A percentile compares a stretch with the other conserved stretches of the same genome.
These are phyloP conservation scores for Tichodroma muraria DNA, from an alignment of 2,113 vertebrate genomes.

Conservation along the genomic window DNA sequence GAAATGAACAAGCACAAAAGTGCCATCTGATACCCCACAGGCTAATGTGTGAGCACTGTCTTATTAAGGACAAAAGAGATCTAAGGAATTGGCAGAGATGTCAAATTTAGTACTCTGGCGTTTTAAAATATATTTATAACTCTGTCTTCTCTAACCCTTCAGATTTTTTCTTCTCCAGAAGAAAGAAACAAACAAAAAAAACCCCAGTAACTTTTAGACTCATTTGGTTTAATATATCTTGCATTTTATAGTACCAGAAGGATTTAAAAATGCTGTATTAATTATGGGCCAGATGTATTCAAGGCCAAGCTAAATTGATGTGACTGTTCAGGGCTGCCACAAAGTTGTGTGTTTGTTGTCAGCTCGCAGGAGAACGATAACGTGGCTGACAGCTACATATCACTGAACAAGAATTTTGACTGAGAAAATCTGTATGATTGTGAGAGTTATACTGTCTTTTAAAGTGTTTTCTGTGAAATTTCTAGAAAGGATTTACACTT, in stretches of 20 bases:
- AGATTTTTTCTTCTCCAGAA: background rate
- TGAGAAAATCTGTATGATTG: background rate
- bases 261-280: conserved; percentile 27
- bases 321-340: background rate
- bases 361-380: background rate
- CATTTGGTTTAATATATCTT: background rate
- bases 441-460: background rate
- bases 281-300: conserved; percentile 12
- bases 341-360: background rate
- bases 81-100: background rate
- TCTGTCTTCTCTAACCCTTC: background rate
- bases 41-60: background rate
- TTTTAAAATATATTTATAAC: background rate
- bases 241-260: conserved; percentile 2
- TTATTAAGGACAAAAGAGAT: background rate
- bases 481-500: background rate
- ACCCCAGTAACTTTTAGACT: background rate
- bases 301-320: background rate
- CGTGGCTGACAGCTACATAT: background rate
- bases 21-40: background rate
- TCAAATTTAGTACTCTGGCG: background rate
- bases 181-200: background rate
- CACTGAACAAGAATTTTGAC: background rate
- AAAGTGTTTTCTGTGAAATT: background rate
- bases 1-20: background rate